Conservation (phyloP, 1,140 invertebrate genomes). For the Drosophila funebris region DNA sequence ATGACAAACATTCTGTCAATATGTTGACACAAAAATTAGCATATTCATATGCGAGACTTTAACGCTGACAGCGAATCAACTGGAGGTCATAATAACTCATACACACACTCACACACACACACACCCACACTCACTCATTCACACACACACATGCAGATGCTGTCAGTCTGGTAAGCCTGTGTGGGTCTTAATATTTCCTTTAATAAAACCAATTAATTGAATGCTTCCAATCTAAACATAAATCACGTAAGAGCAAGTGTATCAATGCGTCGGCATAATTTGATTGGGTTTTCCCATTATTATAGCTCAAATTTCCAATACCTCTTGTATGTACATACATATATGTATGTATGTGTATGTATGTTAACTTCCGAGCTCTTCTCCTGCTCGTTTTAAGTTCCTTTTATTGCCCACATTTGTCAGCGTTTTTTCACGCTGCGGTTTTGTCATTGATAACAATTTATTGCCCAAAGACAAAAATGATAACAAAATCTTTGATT, state of each 20-base stretch:
- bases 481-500: no score
- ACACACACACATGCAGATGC: no score
- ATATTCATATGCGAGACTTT: constrained; percentile 39
- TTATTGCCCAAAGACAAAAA: no score
- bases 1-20: constrained; percentile 48
- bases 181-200: no score
- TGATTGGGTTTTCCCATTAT: constrained; percentile 2
- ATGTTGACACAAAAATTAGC: constrained; percentile 65
- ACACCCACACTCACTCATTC: not conserved
- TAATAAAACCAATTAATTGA: constrained; percentile 3
- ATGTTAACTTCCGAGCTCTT: not conserved
- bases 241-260: not conserved
- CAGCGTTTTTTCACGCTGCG: constrained; percentile 11
- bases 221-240: not conserved
- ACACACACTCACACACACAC: constrained; percentile 1
- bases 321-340: no score
- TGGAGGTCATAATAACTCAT: constrained; percentile 46
- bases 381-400: constrained; percentile 51
- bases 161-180: no score
- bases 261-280: not conserved
- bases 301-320: not conserved
- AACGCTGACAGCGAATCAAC: constrained; percentile 22
- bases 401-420: constrained; percentile 72
- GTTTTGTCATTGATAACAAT: constrained; percentile 27
- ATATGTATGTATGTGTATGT: no score